Evolutionary conservation across 2,113 vertebrate genomes (phyloP).

Genomic region (Chaetura pelagica): DNA sequence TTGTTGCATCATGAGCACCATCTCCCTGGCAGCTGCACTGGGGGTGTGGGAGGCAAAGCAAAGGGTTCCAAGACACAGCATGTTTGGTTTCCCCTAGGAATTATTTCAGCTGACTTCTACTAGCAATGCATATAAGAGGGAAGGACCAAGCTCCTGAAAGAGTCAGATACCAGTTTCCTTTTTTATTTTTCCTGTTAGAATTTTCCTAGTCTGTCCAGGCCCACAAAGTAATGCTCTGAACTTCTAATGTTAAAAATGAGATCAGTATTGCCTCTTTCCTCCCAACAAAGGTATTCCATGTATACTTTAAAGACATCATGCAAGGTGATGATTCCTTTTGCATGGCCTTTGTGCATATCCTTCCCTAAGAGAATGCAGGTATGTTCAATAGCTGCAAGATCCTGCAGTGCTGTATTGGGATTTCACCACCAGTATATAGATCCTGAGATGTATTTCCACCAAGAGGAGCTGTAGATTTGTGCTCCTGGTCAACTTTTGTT

Average conservation of each 20-base stretch:
- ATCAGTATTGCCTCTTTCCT: neutral
- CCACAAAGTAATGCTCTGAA: neutral
- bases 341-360: neutral
- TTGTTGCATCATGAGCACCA: fast-evolving
- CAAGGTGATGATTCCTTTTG: neutral
- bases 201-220: neutral
- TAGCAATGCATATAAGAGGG: neutral
- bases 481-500: neutral
- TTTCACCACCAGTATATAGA: neutral
- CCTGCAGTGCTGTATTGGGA: neutral
- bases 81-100: neutral
- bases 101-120: neutral
- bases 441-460: neutral
- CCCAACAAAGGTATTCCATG: neutral
- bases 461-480: neutral
- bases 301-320: neutral
- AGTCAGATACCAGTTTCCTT: neutral
- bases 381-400: neutral
- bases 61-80: neutral
- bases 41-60: fast-evolving
- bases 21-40: neutral
- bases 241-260: neutral
- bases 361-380: neutral
- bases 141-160: neutral
- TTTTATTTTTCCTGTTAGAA: neutral